These are phyloP conservation scores for Philotrypesis tridentata DNA, from an alignment of 1,140 invertebrate genomes.

Conservation along the genomic window DNA sequence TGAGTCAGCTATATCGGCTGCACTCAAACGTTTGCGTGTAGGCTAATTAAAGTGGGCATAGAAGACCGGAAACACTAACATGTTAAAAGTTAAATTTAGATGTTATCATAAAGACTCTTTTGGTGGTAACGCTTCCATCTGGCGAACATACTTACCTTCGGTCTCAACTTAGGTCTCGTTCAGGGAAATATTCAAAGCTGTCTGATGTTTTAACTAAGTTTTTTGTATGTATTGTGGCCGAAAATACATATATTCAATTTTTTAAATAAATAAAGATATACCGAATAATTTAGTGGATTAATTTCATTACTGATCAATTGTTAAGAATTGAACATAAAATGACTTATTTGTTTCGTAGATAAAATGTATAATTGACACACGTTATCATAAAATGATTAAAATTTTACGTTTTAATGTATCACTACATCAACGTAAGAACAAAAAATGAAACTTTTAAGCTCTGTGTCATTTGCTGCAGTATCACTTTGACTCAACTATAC, in stretches of 20 bases:
- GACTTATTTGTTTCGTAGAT: too few relatives aligned
- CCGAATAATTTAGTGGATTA: too few relatives aligned
- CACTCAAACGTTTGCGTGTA: neutral
- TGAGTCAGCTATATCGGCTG: neutral
- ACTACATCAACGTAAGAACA: neutral
- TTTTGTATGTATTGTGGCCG: too few relatives aligned
- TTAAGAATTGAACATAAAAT: too few relatives aligned
- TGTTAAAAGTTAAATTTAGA: slow-evolving; percentile 18
- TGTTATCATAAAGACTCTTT: slow-evolving; percentile 29
- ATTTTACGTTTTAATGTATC: neutral
- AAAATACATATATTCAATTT: too few relatives aligned
- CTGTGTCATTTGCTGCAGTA: slow-evolving; percentile 16
- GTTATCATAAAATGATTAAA: neutral
- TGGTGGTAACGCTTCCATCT: neutral
- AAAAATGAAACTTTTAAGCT: slow-evolving; percentile 3
- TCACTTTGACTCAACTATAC: slow-evolving; percentile 8
- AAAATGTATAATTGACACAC: too few relatives aligned
- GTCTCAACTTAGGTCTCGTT: neutral
- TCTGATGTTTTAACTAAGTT: too few relatives aligned
- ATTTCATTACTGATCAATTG: too few relatives aligned
- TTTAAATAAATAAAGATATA: too few relatives aligned
- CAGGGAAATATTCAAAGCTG: neutral
- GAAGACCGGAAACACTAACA: slow-evolving; percentile 23
- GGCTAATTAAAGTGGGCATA: neutral
- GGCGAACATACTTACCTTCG: neutral